Conservation (phyloP, 2,113 vertebrate genomes). For the Falcunculus frontatus region DNA sequence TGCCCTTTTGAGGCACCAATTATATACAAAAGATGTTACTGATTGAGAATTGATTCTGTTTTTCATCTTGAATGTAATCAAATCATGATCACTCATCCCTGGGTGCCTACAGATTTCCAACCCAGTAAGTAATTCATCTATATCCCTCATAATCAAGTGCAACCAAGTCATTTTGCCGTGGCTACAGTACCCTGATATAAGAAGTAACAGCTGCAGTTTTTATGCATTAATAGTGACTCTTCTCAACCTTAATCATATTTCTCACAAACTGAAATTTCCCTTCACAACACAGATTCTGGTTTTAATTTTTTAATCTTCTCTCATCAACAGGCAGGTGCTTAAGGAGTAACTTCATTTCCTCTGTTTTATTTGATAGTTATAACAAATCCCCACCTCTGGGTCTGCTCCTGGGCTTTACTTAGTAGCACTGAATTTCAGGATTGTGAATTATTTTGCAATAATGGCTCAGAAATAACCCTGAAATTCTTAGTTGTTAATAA, state of each 20-base stretch:
- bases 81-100: background rate
- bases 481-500: background rate
- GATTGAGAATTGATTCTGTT: constrained; percentile 1
- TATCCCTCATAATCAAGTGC: background rate
- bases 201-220: background rate
- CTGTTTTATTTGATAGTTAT: background rate
- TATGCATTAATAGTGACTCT: background rate
- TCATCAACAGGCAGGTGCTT: background rate
- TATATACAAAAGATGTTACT: background rate
- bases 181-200: background rate
- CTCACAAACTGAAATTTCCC: background rate
- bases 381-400: background rate
- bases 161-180: background rate
- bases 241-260: background rate
- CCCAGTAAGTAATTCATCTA: background rate
- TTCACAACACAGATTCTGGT: background rate
- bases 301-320: background rate
- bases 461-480: background rate
- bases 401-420: background rate
- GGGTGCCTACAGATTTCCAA: background rate
- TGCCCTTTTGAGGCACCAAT: background rate
- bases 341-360: background rate
- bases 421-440: background rate
- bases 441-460: background rate
- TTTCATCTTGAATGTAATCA: constrained; percentile 21